Evolutionary conservation across 92 coral and sea anemone species (phyloP), one percentile per base, ranked within the genome.

Genomic region (Muricea muricata): DNA sequence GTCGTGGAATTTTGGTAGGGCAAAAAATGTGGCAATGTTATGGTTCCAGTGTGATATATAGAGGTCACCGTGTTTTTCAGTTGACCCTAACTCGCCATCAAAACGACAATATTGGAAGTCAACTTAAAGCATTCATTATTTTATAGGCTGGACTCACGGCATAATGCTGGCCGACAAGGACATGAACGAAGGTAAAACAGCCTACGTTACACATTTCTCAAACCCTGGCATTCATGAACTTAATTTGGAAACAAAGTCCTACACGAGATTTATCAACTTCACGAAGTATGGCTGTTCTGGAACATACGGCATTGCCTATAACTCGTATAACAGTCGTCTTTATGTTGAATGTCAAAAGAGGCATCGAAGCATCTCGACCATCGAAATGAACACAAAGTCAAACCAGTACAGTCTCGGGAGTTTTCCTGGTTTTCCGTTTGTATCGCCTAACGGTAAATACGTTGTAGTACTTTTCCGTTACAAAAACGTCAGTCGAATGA

Each of bases 211-310:
- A 15, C 91, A 88, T 75, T 7, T 88, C 37, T 67, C 2, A 26
- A 72, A 88, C 86, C 91, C 89, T 52, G 91, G 89, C 12, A 24
- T 84, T 15, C 91, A 88, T 45, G 73, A 50, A 52, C 65, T 89
- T 13, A 80, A 89, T 73, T 63, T 89, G 15, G 32, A 60, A 26
- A 6, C 85, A 13, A 85, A 89, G 69, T 60, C 87, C 0, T 85
- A 89, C 81, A 73, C 39, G 30, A 73, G 15, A 54, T 89, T 85
- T 21, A 63, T 76, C 1, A 85, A 85, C 61, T 45, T 85, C 30
- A 77, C 86, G 14, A 7, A 23, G 24, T 56, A 85, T 10, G 82
- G 77, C 73, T 89, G 92, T 54, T 23, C 39, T 0, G 92, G 92
- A 85, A 89, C 92, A 42, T 85, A 68, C 33, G 52, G 82, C 35